These are phyloP conservation scores for Chaenocephalus aceratus DNA, from an alignment of 2,113 vertebrate genomes.

Conservation along the genomic window DNA sequence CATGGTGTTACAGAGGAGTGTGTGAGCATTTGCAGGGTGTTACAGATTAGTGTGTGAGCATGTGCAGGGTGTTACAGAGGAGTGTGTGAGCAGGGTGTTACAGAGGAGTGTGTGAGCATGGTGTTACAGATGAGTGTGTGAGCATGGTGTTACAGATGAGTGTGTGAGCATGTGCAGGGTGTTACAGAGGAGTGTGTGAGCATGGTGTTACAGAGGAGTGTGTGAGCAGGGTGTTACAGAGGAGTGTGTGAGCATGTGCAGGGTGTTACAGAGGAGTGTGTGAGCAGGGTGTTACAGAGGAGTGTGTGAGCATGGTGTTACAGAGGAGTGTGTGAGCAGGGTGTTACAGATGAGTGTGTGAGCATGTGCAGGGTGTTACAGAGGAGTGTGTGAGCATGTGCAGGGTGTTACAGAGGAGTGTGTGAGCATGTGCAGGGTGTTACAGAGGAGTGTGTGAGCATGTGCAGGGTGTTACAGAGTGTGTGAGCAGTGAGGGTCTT, in stretches of 20 bases:
- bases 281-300: constrained; percentile 41
- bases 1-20: no score
- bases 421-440: constrained; percentile 29
- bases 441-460: constrained; percentile 46
- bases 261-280: constrained; percentile 44
- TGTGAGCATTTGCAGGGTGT: no score
- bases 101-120: constrained; percentile 46
- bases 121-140: no score
- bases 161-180: constrained; percentile 28
- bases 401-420: constrained; percentile 44
- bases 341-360: constrained; percentile 48
- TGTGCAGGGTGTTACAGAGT: constrained; percentile 38
- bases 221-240: constrained; percentile 43
- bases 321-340: constrained; percentile 27
- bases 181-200: constrained; percentile 47
- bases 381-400: constrained; percentile 29
- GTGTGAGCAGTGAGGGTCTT: constrained; percentile 40
- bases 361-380: neutral
- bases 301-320: constrained; percentile 25
- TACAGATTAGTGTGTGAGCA: constrained; percentile 47
- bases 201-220: constrained; percentile 4
- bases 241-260: constrained; percentile 34
- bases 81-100: constrained; percentile 42
- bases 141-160: constrained; percentile 43
- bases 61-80: no score